Percentiles rank a stretch among this genome's conserved stretches.
phyloP scores from a whole-genome alignment of 2,797 vertebrate genomes.

The Artibeus lituratus region DNA sequence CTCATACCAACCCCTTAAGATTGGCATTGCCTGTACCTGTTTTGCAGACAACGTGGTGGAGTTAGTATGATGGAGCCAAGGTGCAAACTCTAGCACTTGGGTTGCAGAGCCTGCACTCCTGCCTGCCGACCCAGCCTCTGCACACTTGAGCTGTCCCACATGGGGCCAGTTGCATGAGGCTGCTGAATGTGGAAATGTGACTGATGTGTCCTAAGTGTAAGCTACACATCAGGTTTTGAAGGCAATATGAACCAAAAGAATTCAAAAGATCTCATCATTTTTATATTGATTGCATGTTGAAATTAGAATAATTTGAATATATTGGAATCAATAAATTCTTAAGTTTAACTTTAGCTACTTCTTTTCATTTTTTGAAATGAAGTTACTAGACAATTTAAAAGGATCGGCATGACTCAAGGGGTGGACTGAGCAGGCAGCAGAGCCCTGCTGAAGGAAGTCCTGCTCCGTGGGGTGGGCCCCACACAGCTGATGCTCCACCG shows the following conservation, averaged over 20 bases:
- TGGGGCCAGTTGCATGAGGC: not conserved
- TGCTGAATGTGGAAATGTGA: not conserved
- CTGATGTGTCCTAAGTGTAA: not conserved
- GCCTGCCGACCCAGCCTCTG: fast-evolving
- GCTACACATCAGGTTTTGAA: not conserved
- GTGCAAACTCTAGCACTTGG: not conserved
- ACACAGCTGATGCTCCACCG: not conserved
- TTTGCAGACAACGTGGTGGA: not conserved
- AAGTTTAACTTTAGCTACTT: not conserved
- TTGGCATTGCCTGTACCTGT: not conserved
- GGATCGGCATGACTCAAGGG: not conserved
- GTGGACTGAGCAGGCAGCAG: not conserved
- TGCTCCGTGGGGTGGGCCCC: not conserved
- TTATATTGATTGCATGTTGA: not conserved
- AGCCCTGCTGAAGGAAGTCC: not conserved
- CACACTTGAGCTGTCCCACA: fast-evolving
- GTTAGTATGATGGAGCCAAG: not conserved
- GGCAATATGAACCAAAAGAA: not conserved
- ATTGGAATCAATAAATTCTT: not conserved
- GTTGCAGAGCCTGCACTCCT: not conserved
- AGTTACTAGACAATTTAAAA: not conserved
- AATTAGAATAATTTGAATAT: not conserved
- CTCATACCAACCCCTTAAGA: not conserved
- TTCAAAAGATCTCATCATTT: not conserved
- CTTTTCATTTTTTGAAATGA: constrained; percentile 19